phyloP scores from a whole-genome alignment of 2,113 vertebrate genomes.

The Engraulis encrasicolus region DNA sequence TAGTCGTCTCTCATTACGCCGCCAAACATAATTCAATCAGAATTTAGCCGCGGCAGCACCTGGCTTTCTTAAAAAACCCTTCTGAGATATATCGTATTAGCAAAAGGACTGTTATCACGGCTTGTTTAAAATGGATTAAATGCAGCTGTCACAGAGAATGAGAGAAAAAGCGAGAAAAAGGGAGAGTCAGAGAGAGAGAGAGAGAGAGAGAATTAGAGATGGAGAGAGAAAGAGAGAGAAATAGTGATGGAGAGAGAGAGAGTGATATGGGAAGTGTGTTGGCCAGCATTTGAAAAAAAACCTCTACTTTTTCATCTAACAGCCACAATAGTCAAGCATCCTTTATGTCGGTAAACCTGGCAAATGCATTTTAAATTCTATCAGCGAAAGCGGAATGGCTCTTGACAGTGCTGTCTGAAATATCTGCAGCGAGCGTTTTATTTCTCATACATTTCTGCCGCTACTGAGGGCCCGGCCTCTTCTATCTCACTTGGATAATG shows the following conservation, averaged over 20 bases:
- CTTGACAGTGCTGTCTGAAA: constrained; percentile 45
- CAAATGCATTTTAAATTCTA: constrained; percentile 55
- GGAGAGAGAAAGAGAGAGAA: neutral
- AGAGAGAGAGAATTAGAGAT: neutral
- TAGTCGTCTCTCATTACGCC: neutral
- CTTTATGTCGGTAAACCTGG: constrained; percentile 46
- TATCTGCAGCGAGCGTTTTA: constrained; percentile 34
- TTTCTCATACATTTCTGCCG: constrained; percentile 51
- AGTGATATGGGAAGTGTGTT: neutral
- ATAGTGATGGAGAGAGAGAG: neutral
- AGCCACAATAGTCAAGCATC: constrained; percentile 11
- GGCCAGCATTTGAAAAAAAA: neutral
- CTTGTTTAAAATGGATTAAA: constrained; percentile 10
- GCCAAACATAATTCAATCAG: constrained; percentile 11
- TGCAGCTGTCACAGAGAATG: neutral
- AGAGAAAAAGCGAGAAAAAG: neutral
- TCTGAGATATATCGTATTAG: neutral
- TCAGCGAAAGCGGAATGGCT: constrained; percentile 49
- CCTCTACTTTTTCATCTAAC: neutral
- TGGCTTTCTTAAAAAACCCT: constrained; percentile 5
- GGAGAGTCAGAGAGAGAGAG: neutral
- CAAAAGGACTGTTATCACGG: constrained; percentile 1
- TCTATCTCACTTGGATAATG: constrained; percentile 55
- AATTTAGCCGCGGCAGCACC: neutral
- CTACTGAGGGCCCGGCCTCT: constrained; percentile 43